Evolutionary conservation across 2,888 invertebrate species (phyloP), one percentile per base, ranked within the genome.

Genomic region (Chrysomela aeneicollis): DNA sequence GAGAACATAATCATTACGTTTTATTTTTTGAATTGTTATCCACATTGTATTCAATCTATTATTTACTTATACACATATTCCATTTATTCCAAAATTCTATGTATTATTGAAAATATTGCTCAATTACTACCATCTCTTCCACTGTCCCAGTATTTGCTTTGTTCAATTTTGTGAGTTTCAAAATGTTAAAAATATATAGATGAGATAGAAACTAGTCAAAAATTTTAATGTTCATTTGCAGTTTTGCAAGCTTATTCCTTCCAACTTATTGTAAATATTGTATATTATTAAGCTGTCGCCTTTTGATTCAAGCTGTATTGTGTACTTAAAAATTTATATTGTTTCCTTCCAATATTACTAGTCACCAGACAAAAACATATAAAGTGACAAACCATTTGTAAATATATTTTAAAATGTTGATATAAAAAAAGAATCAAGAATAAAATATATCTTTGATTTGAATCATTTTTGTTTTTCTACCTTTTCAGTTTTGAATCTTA

Each of bases 231-330:
- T 37, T 60, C n/a, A 2, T 2, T 4, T 3, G 2, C 3, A 42
- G 1, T 42, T 15, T 15, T 35, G 35, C 12, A 2, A 8, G 12
- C 2, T 10, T n/a, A n/a, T n/a, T 35, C 12, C 15, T 6, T 10
- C 15, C 12, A 4, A 3, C 2, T 10, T 15, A 42, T 42, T 59
- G 59, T 59, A 59, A 59, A 63, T 63, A 63, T 54, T 63, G 63
- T 63, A 63, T 59, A 63, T 63, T 63, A 49, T 42, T 54, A 57
- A 49, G 12, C 35, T 59, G 59, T 52, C 54, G 49, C 50, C 19
- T 53, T 49, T 46, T 42, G 18, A 61, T 59, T 26, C 17, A 42
- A 15, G 6, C 42, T 58, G n/a, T 47, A 21, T 47, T 58, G n/a
- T 47, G 42, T 47, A 46, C 30, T 47, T 47, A 58, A 17, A 26